phyloP scores from a whole-genome alignment of 2,888 invertebrate genomes.

The Craniophora ligustri region DNA sequence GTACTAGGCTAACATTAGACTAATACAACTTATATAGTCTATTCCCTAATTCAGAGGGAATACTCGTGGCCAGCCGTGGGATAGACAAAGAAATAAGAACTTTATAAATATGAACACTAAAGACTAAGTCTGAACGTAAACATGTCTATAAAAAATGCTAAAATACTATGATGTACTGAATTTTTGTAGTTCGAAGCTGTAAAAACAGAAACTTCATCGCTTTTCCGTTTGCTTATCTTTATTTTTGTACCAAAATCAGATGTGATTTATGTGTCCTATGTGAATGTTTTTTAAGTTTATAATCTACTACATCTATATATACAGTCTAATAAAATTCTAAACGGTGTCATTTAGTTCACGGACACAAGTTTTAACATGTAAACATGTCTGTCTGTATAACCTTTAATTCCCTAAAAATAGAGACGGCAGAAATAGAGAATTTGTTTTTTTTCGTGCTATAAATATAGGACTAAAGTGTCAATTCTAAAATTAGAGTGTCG shows the following conservation, averaged over 20 bases:
- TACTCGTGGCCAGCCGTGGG: too few relatives aligned
- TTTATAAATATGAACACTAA: background rate
- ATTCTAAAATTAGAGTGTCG: too few relatives aligned
- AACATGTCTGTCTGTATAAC: background rate
- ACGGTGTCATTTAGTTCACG: conserved; percentile 4
- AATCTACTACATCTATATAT: conserved; percentile 8
- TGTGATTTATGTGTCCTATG: conserved; percentile 32
- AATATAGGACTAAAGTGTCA: too few relatives aligned
- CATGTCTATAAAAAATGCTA: background rate
- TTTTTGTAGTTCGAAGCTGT: background rate
- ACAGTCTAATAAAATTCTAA: too few relatives aligned
- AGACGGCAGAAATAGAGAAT: background rate
- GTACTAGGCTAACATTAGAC: too few relatives aligned
- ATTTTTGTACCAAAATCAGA: conserved; percentile 17
- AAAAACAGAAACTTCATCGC: conserved; percentile 4
- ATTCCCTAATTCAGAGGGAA: too few relatives aligned
- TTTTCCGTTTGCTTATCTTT: background rate
- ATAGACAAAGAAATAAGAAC: too few relatives aligned
- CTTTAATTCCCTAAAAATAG: background rate
- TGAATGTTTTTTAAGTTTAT: conserved; percentile 10
- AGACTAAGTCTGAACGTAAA: background rate
- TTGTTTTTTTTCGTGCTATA: too few relatives aligned
- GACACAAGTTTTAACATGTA: background rate
- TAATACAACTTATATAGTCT: too few relatives aligned
- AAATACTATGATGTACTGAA: conserved; percentile 1